Conservation (phyloP, 2,888 invertebrate genomes). For the Physocephala rufipes region DNA sequence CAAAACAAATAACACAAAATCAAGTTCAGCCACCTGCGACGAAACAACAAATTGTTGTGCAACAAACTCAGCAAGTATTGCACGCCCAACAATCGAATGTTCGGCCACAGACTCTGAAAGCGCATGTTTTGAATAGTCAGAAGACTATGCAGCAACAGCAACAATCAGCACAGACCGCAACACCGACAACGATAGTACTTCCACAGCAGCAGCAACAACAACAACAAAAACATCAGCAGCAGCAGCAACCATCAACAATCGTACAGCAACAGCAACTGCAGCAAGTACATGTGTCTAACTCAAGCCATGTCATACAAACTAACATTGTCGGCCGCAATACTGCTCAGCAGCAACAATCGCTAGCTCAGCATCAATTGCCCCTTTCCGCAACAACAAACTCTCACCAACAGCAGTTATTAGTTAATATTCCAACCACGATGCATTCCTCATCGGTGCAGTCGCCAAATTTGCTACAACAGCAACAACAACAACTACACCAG, state of each 20-base stretch:
- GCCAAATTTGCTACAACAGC: conserved; percentile 51
- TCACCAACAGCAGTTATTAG: conserved; percentile 53
- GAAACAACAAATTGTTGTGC: conserved; percentile 57
- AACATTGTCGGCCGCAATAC: conserved; percentile 42
- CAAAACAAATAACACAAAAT: conserved; percentile 64
- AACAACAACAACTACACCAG: conserved; percentile 45
- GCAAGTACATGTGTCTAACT: conserved; percentile 55
- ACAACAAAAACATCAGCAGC: too few relatives aligned
- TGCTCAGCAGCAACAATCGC: conserved; percentile 10
- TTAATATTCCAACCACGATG: conserved; percentile 60
- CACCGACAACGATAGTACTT: conserved; percentile 35
- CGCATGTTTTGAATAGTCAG: conserved; percentile 71
- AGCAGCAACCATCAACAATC: conserved; percentile 53
- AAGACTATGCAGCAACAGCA: conserved; percentile 54
- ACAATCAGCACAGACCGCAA: conserved; percentile 45
- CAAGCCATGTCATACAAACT: conserved; percentile 56
- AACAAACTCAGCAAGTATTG: conserved; percentile 56
- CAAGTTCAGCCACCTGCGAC: conserved; percentile 50
- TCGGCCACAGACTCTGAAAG: conserved; percentile 70
- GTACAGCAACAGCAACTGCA: conserved; percentile 50
- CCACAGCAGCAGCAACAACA: conserved; percentile 43
- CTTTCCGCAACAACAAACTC: conserved; percentile 56
- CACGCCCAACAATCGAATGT: conserved; percentile 63
- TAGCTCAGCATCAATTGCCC: conserved; percentile 42
- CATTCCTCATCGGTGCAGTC: conserved; percentile 53